phyloP scores from a whole-genome alignment of 2,113 vertebrate genomes.

The Bothrops jararaca region DNA sequence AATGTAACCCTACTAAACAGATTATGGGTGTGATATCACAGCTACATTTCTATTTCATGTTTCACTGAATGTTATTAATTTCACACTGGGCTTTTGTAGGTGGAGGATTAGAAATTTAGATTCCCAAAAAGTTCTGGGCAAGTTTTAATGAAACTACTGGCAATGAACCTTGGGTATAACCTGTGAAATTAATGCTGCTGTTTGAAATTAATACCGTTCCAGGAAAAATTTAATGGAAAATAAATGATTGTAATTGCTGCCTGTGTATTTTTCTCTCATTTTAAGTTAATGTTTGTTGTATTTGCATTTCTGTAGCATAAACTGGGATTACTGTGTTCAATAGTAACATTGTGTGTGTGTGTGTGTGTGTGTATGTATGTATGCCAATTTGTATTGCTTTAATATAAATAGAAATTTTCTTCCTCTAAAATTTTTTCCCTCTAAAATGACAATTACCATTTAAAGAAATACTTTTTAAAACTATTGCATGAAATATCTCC shows the following conservation, averaged over 20 bases:
- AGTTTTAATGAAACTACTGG: conserved; percentile 21
- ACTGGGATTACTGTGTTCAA: conserved; percentile 1
- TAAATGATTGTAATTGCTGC: background rate
- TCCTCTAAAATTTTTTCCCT: background rate
- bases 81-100: background rate
- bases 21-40: background rate
- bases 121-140: background rate
- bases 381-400: conserved; percentile 24
- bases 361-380: background rate
- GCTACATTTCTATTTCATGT: background rate
- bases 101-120: conserved; percentile 17
- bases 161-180: background rate
- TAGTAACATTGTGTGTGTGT: background rate
- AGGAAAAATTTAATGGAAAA: background rate
- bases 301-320: conserved; percentile 3
- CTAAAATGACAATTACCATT: background rate
- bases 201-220: background rate
- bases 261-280: background rate
- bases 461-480: background rate
- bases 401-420: conserved; percentile 18
- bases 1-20: conserved; percentile 18
- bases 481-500: conserved; percentile 13
- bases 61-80: conserved; percentile 7
- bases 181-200: background rate
- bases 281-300: background rate